phyloP scores from a whole-genome alignment of 2,888 invertebrate species.

The Volucella bombylans region DNA sequence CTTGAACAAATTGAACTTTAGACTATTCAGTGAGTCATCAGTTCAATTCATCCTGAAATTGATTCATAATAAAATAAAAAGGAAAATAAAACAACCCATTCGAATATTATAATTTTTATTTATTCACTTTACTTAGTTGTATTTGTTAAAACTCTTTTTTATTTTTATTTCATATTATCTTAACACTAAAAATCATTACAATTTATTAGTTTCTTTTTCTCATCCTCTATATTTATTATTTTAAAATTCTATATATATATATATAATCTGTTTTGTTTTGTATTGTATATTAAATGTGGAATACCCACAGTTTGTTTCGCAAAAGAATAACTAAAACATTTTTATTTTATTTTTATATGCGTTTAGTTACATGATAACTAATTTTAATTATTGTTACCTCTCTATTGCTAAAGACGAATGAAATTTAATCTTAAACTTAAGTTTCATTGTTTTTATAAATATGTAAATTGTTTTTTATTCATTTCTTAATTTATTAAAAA shows the following conservation, averaged over 20 bases:
- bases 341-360: constrained; percentile 15
- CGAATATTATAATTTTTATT: constrained; percentile 52
- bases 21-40: no score
- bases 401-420: constrained; percentile 36
- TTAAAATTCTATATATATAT: constrained; percentile 38
- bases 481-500: background rate
- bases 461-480: background rate
- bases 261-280: constrained; percentile 34
- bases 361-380: constrained; percentile 16
- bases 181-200: constrained; percentile 64
- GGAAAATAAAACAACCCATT: constrained; percentile 4
- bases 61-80: background rate
- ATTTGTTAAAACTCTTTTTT: constrained; percentile 48
- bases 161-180: constrained; percentile 26
- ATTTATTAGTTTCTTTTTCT: constrained; percentile 46
- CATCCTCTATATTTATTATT: constrained; percentile 29
- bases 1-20: no score
- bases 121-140: constrained; percentile 52
- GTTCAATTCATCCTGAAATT: background rate
- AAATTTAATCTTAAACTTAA: constrained; percentile 23
- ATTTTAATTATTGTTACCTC: constrained; percentile 48
- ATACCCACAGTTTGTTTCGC: background rate
- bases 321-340: constrained; percentile 26
- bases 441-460: background rate
- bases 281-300: constrained; percentile 33